phyloP scores from a whole-genome alignment of 2,888 invertebrate genomes.

The Prosapia bicincta region DNA sequence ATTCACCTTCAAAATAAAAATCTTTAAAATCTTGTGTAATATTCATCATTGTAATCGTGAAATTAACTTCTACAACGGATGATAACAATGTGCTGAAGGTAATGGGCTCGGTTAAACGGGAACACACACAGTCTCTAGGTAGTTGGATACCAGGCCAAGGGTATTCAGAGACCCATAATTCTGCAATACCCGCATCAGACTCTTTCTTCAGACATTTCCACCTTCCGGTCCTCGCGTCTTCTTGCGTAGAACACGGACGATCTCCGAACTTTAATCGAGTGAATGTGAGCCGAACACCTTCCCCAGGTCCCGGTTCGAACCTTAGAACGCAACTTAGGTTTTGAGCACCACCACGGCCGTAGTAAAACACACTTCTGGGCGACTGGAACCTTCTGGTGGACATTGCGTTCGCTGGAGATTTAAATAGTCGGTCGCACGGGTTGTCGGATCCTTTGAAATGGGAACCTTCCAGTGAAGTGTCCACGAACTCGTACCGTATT shows the following conservation, averaged over 20 bases:
- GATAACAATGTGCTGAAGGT: conserved; percentile 66
- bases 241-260: conserved; percentile 62
- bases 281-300: conserved; percentile 66
- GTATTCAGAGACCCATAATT: conserved; percentile 63
- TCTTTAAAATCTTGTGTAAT: conserved; percentile 76
- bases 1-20: conserved; percentile 65
- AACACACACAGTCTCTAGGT: conserved; percentile 69
- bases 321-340: conserved; percentile 71
- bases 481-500: conserved; percentile 79
- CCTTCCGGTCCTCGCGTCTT: conserved; percentile 60
- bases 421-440: conserved; percentile 57
- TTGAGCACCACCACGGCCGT: conserved; percentile 74
- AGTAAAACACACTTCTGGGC: conserved; percentile 76
- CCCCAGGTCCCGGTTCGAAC: conserved; percentile 67
- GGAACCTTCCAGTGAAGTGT: conserved; percentile 63
- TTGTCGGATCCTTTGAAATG: conserved; percentile 56
- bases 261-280: conserved; percentile 60
- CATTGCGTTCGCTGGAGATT: conserved; percentile 41
- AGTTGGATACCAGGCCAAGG: conserved; percentile 66
- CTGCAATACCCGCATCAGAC: conserved; percentile 49
- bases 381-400: conserved; percentile 60
- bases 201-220: conserved; percentile 63
- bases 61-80: conserved; percentile 66
- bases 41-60: conserved; percentile 73
- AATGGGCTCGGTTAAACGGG: conserved; percentile 62